Conservation (phyloP, 2,888 invertebrate species). For the Elysia crispata region DNA sequence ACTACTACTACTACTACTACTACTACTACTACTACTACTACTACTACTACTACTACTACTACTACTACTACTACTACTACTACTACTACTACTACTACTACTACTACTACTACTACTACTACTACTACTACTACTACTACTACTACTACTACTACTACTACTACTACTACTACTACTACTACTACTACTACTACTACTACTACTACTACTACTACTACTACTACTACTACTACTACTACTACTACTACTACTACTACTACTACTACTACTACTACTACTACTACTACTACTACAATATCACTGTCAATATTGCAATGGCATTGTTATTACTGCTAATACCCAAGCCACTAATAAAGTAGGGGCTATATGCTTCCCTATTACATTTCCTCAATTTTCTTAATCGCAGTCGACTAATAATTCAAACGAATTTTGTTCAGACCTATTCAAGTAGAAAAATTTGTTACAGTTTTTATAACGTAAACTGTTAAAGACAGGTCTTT, state of each 20-base stretch:
- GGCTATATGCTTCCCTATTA: too few species aligned
- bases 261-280: constrained; percentile 1
- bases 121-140: neutral
- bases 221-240: constrained; percentile 25
- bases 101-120: constrained; percentile 22
- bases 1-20: neutral
- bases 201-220: constrained; percentile 31
- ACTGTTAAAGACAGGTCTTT: too few species aligned
- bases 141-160: constrained; percentile 22
- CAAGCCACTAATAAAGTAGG: too few species aligned
- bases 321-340: too few species aligned
- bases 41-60: constrained; percentile 16
- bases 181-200: constrained; percentile 33
- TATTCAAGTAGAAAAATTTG: too few species aligned
- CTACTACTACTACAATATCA: too few species aligned
- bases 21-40: constrained; percentile 12
- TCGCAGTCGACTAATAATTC: too few species aligned
- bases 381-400: too few species aligned
- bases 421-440: too few species aligned
- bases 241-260: constrained; percentile 16
- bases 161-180: constrained; percentile 20
- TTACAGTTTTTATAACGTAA: too few species aligned
- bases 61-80: constrained; percentile 19
- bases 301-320: neutral
- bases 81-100: constrained; percentile 15